phyloP scores from a whole-genome alignment of 2,888 invertebrate species.

The Ferrisia virgata region DNA sequence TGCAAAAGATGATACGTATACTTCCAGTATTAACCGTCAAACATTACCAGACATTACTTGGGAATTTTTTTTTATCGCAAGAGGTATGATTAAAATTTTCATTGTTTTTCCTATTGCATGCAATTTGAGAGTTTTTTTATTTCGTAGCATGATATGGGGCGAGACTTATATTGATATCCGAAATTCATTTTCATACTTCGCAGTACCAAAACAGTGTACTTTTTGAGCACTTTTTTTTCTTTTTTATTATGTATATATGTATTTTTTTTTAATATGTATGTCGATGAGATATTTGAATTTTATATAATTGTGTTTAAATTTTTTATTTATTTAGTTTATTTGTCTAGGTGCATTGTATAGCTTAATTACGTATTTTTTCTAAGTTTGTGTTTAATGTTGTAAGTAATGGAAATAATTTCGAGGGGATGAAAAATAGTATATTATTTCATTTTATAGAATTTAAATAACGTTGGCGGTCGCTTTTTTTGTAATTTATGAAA shows the following conservation, averaged over 20 bases:
- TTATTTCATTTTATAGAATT: too few species aligned
- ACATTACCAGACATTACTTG: constrained; percentile 45
- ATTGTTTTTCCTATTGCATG: neutral
- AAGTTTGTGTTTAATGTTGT: neutral
- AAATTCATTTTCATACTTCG: neutral
- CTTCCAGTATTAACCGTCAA: constrained; percentile 42
- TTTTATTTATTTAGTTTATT: neutral
- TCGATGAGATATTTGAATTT: neutral
- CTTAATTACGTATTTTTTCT: neutral
- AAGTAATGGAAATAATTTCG: too few species aligned
- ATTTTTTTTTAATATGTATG: neutral
- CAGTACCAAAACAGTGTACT: constrained; percentile 40
- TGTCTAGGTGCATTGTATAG: neutral
- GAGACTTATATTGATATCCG: neutral
- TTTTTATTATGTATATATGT: neutral
- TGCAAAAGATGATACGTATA: neutral
- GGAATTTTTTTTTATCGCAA: neutral
- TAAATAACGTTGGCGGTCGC: too few species aligned
- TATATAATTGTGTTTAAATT: neutral
- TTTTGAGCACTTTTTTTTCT: neutral
- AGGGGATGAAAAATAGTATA: too few species aligned
- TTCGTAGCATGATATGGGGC: neutral
- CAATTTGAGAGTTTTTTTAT: neutral
- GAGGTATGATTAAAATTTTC: neutral
- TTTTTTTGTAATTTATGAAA: too few species aligned